Conservation (phyloP, 2,888 invertebrate genomes). For the Neoascia interrupta region DNA sequence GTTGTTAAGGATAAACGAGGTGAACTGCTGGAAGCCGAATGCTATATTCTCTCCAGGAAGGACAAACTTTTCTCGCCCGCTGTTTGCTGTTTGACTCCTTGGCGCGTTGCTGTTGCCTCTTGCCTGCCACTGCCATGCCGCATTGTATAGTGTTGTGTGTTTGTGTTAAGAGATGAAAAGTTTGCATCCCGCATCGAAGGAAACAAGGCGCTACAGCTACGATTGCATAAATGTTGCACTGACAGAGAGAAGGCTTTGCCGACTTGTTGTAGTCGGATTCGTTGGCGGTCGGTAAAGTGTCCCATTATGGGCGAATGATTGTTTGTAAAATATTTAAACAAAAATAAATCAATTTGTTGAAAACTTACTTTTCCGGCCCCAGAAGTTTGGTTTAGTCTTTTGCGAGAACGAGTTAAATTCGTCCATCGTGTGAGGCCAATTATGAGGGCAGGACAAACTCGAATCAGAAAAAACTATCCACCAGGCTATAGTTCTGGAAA, state of each 20-base stretch:
- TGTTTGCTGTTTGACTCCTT: conserved; percentile 22
- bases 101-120: not conserved
- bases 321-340: conserved; percentile 53
- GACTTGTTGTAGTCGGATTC: conserved; percentile 24
- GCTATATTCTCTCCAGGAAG: conserved; percentile 21
- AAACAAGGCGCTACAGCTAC: conserved; percentile 36
- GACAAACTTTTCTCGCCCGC: conserved; percentile 47
- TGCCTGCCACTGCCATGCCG: not conserved
- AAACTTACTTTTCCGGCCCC: not conserved
- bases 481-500: too few species aligned
- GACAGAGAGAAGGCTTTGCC: conserved; percentile 44
- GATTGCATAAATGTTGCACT: conserved; percentile 49
- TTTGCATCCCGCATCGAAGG: not conserved
- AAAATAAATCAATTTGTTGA: conserved; percentile 60
- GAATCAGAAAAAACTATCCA: too few species aligned
- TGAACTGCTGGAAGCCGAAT: conserved; percentile 46
- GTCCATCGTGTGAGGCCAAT: too few species aligned
- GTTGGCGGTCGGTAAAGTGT: conserved; percentile 29
- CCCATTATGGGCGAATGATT: conserved; percentile 53
- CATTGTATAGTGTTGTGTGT: not conserved
- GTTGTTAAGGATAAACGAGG: conserved; percentile 68
- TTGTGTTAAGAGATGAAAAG: not conserved
- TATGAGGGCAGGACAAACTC: too few species aligned
- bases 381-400: not conserved
- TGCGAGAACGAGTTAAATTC: too few species aligned